Evolutionary conservation across 2,797 vertebrate species (phyloP).

Genomic region (Loriculus beryllinus): DNA sequence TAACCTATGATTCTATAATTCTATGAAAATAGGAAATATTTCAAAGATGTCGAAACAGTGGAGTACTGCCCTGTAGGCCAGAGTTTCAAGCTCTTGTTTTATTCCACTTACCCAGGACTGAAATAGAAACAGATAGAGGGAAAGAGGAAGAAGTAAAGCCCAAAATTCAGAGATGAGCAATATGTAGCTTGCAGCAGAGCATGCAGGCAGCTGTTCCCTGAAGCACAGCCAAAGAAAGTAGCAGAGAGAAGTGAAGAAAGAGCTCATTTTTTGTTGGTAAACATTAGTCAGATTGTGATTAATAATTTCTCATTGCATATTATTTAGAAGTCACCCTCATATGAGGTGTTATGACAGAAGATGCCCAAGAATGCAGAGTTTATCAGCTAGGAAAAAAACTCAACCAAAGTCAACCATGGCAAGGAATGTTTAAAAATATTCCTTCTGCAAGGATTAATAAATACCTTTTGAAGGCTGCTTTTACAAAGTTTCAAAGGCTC

Average conservation of each 20-base stretch:
- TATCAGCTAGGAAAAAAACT: background rate
- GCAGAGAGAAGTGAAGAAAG: background rate
- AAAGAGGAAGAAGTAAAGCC: slow-evolving; percentile 8
- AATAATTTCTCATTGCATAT: background rate
- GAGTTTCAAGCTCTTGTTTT: slow-evolving; percentile 1
- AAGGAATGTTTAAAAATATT: background rate
- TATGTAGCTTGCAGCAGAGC: background rate
- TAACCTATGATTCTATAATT: background rate
- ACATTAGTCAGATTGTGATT: background rate
- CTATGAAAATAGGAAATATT: background rate
- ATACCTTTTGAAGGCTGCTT: background rate
- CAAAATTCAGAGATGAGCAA: background rate
- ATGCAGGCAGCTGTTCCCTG: background rate
- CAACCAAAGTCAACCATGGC: background rate
- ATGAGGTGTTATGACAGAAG: background rate
- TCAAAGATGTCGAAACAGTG: background rate
- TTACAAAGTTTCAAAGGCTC: background rate
- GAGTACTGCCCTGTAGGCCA: background rate
- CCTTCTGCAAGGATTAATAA: background rate
- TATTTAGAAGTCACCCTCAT: background rate
- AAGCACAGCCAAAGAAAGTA: background rate
- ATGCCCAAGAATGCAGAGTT: background rate
- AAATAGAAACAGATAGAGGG: background rate
- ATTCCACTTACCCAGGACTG: background rate
- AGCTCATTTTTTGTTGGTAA: background rate